Conservation (phyloP, 1,140 invertebrate genomes). For the Cryptotermes secundus region DNA sequence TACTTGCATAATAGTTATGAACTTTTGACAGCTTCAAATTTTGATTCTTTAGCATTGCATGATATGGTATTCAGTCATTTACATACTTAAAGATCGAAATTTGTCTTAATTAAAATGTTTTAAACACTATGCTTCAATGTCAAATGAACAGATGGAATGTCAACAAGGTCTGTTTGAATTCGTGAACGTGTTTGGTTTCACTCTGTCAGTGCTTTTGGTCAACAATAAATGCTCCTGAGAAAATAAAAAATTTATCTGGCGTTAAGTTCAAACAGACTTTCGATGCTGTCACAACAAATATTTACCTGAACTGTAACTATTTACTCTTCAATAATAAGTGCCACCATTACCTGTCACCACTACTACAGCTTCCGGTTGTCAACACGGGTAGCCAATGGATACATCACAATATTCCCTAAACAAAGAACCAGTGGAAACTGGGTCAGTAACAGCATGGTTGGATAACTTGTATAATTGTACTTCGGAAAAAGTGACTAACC, state of each 20-base stretch:
- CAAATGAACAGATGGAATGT: background rate
- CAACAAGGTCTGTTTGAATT: background rate
- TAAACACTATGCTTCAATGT: background rate
- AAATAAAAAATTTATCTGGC: background rate
- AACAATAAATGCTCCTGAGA: background rate
- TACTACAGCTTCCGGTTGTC: too few species aligned
- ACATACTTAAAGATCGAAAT: too few species aligned
- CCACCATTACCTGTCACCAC: background rate
- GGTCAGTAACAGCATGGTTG: background rate
- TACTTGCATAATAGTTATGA: too few species aligned
- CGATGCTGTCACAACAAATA: background rate
- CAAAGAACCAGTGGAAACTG: background rate
- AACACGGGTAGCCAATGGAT: background rate
- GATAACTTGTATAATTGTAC: background rate
- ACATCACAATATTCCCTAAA: background rate
- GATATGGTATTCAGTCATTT: too few species aligned
- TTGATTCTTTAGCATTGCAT: too few species aligned
- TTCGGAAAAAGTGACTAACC: background rate
- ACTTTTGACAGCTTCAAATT: too few species aligned
- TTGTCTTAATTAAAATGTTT: background rate
- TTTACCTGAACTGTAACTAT: background rate
- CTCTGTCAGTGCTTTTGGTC: background rate
- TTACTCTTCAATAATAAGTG: background rate
- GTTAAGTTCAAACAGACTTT: background rate
- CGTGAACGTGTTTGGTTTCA: background rate